A percentile compares a stretch with the other conserved stretches of the same genome.
phyloP scores from a whole-genome alignment of 2,888 invertebrate genomes.

The Drosophila prolongata region DNA sequence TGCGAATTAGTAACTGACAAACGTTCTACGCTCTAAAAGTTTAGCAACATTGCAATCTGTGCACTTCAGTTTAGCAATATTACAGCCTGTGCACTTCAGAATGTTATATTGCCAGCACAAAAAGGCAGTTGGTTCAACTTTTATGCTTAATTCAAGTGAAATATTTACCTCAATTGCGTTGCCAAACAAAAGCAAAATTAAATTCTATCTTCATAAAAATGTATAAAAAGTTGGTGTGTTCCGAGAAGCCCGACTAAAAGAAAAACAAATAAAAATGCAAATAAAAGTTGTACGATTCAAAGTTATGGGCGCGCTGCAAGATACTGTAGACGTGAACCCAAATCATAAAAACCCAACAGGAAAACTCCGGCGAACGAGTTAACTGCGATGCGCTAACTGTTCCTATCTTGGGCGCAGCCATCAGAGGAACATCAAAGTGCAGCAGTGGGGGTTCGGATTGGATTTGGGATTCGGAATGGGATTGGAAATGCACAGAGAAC shows the following conservation, averaged over 20 bases:
- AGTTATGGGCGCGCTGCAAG: conserved; percentile 59
- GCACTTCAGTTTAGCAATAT: conserved; percentile 5
- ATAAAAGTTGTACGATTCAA: conserved; percentile 62
- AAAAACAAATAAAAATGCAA: conserved; percentile 68
- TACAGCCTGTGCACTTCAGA: conserved; percentile 8
- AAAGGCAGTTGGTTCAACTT: conserved; percentile 8
- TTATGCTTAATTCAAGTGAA: conserved; percentile 32
- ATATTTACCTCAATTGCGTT: conserved; percentile 28
- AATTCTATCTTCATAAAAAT: conserved; percentile 35
- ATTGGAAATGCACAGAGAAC: conserved; percentile 4
- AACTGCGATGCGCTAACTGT: conserved; percentile 55
- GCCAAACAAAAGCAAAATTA: conserved; percentile 42
- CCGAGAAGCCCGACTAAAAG: conserved; percentile 32
- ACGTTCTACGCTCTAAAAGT: conserved; percentile 9
- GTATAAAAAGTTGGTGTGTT: conserved; percentile 32
- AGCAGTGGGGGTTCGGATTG: conserved; percentile 37
- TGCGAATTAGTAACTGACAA: conserved; percentile 31
- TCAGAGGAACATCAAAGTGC: conserved; percentile 68
- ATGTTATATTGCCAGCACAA: not conserved
- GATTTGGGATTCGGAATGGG: conserved; percentile 25
- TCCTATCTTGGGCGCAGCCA: conserved; percentile 63
- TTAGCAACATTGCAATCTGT: conserved; percentile 11
- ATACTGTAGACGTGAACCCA: conserved; percentile 45
- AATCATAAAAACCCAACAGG: conserved; percentile 57
- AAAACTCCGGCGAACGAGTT: conserved; percentile 28